Conservation (phyloP, 2,888 invertebrate genomes). For the Dastarcus helophoroides region DNA sequence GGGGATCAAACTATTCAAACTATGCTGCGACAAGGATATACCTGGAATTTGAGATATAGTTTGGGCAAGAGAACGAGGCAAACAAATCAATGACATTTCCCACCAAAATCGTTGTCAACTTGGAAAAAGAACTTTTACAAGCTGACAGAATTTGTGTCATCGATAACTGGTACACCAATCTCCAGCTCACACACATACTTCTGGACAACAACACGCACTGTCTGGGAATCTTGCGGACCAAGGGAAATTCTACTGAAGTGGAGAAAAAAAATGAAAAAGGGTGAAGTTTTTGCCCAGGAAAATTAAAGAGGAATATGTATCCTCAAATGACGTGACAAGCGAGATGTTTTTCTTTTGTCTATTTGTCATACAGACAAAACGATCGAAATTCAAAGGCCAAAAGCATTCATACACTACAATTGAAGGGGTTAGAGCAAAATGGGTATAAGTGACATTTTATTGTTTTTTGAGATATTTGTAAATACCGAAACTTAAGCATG, state of each 20-base stretch:
- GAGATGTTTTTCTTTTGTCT: too few species aligned
- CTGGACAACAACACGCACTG: too few species aligned
- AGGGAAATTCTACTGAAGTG: constrained; percentile 5
- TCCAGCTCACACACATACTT: constrained; percentile 9
- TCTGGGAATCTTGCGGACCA: constrained; percentile 9
- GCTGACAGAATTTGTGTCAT: constrained; percentile 7
- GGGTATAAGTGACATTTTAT: too few species aligned
- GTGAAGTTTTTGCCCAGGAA: too few species aligned
- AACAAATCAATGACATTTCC: constrained; percentile 7
- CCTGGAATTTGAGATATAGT: constrained; percentile 10
- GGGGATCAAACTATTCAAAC: constrained; percentile 10
- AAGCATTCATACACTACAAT: too few species aligned
- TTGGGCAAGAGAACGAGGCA: constrained; percentile 5
- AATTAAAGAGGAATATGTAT: too few species aligned
- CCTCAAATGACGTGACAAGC: too few species aligned
- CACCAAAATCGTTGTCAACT: constrained; percentile 9
- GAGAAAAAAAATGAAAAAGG: constrained; percentile 4
- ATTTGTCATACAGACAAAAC: too few species aligned
- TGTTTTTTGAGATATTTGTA: too few species aligned
- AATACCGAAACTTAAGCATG: too few species aligned
- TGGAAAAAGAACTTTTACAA: constrained; percentile 7
- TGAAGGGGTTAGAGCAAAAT: too few species aligned
- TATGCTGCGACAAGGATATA: constrained; percentile 8
- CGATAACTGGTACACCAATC: constrained; percentile 11
- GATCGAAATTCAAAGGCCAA: too few species aligned